Conservation (phyloP, 2,797 vertebrate species). For the Gymnothorax javanicus region DNA sequence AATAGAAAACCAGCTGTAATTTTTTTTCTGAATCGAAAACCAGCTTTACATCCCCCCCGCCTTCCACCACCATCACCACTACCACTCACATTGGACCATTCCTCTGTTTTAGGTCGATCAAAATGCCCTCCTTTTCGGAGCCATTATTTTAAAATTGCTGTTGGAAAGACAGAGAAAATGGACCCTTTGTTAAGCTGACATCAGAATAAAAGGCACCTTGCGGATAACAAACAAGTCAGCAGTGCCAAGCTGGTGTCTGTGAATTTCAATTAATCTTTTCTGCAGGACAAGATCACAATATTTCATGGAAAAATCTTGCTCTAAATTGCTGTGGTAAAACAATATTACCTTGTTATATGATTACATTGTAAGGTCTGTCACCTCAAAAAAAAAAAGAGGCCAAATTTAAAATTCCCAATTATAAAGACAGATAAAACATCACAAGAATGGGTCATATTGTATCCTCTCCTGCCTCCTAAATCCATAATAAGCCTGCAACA, state of each 20-base stretch:
- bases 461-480: background rate
- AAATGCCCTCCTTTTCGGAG: background rate
- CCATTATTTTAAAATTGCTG: background rate
- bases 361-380: background rate
- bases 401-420: background rate
- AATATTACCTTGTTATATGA: background rate
- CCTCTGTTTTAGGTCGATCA: background rate
- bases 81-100: background rate
- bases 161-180: conserved; percentile 16
- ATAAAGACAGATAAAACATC: background rate
- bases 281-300: conserved; percentile 11
- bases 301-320: background rate
- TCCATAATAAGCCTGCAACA: background rate
- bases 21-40: background rate
- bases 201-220: background rate
- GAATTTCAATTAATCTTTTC: background rate
- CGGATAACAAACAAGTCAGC: background rate
- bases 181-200: background rate
- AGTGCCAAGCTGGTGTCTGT: background rate
- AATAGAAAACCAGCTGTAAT: background rate
- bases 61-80: too few relatives aligned
- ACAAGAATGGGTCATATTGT: background rate
- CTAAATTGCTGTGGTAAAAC: background rate
- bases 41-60: background rate
- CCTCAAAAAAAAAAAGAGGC: background rate